phyloP scores from a whole-genome alignment of 2,888 invertebrate species.

The Listrodromus nycthemerus region DNA sequence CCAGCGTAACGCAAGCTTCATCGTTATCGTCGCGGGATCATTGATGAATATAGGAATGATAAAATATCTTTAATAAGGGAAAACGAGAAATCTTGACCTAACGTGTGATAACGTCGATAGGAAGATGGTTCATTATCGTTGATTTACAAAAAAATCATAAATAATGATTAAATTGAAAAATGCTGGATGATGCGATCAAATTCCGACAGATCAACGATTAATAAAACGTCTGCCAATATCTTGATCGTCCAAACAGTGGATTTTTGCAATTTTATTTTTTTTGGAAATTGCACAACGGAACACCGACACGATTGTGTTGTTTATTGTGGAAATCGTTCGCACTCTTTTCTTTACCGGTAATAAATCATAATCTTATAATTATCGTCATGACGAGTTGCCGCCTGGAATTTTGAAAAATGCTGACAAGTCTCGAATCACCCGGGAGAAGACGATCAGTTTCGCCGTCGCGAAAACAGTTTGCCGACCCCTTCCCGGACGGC shows the following conservation, averaged over 20 bases:
- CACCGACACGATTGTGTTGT: too few relatives aligned
- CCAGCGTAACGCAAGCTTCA: not conserved
- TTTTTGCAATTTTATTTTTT: not conserved
- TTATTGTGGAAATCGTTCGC: not conserved
- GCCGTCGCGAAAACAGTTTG: not conserved
- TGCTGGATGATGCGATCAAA: not conserved
- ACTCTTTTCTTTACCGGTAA: too few relatives aligned
- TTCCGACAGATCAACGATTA: not conserved
- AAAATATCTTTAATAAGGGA: not conserved
- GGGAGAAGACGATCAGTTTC: conserved; percentile 6
- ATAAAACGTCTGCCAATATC: not conserved
- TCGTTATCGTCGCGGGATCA: not conserved
- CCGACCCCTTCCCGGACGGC: not conserved
- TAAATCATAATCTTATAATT: not conserved
- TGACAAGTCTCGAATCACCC: not conserved
- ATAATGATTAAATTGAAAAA: not conserved
- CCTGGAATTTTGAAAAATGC: not conserved
- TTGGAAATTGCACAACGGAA: not conserved
- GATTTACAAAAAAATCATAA: not conserved
- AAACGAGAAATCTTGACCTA: not conserved
- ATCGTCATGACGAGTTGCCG: not conserved
- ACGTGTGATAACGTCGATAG: not conserved
- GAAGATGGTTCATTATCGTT: not conserved
- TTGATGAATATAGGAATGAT: not conserved
- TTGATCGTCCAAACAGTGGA: not conserved